Percentiles rank a stretch among this genome's conserved stretches.
Evolutionary conservation across 1,140 invertebrate genomes (phyloP).

Genomic region (Belonocnema kinseyi): DNA sequence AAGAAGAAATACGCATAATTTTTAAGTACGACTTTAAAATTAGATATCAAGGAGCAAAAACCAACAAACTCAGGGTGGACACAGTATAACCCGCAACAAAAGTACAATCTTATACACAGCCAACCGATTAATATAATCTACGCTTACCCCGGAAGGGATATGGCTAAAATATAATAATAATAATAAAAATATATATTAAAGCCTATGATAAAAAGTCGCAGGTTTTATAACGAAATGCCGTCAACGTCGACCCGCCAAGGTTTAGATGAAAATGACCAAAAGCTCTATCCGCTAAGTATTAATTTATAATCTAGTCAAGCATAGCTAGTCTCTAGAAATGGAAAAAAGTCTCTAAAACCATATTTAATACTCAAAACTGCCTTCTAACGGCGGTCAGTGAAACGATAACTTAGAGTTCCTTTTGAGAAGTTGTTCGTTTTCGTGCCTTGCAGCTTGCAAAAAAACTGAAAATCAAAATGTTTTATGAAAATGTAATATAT

Average conservation of each 20-base stretch:
- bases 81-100: conserved; percentile 73
- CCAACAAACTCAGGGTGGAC: conserved; percentile 71
- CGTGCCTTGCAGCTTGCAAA: conserved; percentile 70
- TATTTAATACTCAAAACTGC: conserved; percentile 11
- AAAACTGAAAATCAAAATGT: conserved; percentile 65
- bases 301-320: conserved; percentile 21
- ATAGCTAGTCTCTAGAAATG: conserved; percentile 22
- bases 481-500: conserved; percentile 37
- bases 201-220: conserved; percentile 53
- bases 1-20: conserved; percentile 9
- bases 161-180: too few species aligned
- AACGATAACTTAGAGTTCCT: conserved; percentile 24
- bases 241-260: conserved; percentile 12
- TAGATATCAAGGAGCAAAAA: conserved; percentile 50
- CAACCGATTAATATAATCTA: conserved; percentile 67
- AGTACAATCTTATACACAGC: conserved; percentile 76
- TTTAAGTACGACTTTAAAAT: conserved; percentile 28
- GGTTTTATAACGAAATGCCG: conserved; percentile 43
- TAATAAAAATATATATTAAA: conserved; percentile 63
- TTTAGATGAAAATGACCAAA: conserved; percentile 14
- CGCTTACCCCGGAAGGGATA: too few species aligned
- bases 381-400: conserved; percentile 8
- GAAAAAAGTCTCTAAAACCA: conserved; percentile 7
- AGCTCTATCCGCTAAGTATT: conserved; percentile 5
- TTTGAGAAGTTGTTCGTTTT: conserved; percentile 63